phyloP scores from a whole-genome alignment of 92 coral and sea anemone species.

The Porites lobata region DNA sequence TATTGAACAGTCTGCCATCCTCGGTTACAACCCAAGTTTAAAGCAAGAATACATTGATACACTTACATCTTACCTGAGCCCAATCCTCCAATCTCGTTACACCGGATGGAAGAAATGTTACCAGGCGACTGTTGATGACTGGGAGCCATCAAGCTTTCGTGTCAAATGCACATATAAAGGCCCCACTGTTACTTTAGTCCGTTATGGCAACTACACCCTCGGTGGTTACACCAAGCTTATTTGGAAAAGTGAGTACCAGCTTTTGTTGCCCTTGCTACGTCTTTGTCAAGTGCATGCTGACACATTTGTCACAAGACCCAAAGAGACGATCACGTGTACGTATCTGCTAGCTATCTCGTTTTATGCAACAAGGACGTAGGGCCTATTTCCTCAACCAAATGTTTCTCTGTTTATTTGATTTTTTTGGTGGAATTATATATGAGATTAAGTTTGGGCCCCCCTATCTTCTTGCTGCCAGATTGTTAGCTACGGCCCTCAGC shows the following conservation, averaged over 20 bases:
- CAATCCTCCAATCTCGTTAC: neutral
- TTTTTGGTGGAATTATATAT: no score
- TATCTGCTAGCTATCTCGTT: no score
- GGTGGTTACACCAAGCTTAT: slow-evolving; percentile 62
- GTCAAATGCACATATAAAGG: slow-evolving; percentile 54
- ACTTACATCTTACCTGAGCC: neutral
- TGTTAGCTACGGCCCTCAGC: no score
- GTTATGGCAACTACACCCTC: slow-evolving; percentile 28
- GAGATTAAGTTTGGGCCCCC: no score
- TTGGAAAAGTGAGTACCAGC: slow-evolving; percentile 21
- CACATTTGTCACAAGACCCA: no score
- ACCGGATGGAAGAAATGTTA: slow-evolving; percentile 52
- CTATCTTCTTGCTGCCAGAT: no score
- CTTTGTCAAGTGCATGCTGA: no score
- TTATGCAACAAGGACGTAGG: no score
- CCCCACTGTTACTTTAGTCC: slow-evolving; percentile 51
- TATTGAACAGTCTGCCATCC: neutral
- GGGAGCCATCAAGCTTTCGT: slow-evolving; percentile 46
- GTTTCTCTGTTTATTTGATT: no score
- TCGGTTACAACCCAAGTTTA: neutral
- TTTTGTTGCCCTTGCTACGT: neutral
- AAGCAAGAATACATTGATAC: neutral
- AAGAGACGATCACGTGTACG: no score
- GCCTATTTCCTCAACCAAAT: no score
- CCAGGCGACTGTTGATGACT: slow-evolving; percentile 52